A percentile compares a stretch with the other conserved stretches of the same genome.
Conservation (phyloP, 2,888 invertebrate genomes). For the Spatulosminthurus flaviceps region DNA sequence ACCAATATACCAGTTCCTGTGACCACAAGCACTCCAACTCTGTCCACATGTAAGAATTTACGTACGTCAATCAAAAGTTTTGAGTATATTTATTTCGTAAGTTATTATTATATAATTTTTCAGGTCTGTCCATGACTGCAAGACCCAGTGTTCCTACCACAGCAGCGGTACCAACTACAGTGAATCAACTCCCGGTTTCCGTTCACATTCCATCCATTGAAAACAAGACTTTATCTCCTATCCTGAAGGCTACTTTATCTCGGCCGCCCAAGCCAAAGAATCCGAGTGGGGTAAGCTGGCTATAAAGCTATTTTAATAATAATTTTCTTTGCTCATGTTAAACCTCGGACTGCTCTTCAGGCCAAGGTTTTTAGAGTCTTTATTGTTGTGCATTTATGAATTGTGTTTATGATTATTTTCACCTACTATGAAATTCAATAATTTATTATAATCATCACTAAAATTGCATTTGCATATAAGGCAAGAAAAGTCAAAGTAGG, state of each 20-base stretch:
- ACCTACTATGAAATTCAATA: background rate
- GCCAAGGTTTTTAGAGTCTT: background rate
- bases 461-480: background rate
- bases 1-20: background rate
- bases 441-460: background rate
- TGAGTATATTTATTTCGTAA: no score
- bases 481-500: slow-evolving; percentile 40
- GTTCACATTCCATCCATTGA: slow-evolving; percentile 65
- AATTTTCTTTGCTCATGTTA: background rate
- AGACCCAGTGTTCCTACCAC: background rate
- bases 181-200: slow-evolving; percentile 65
- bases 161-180: slow-evolving; percentile 64
- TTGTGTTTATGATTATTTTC: background rate
- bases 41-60: slow-evolving; percentile 9
- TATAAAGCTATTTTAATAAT: background rate
- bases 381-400: no score
- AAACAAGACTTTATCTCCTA: slow-evolving; percentile 73
- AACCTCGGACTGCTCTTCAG: no score
- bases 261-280: slow-evolving; percentile 70
- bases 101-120: background rate
- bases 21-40: background rate
- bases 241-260: slow-evolving; percentile 84
- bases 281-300: slow-evolving; percentile 54
- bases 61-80: no score
- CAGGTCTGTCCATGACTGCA: background rate